A percentile compares a stretch with the other conserved stretches of the same genome.
Evolutionary conservation across 1,140 invertebrate species (phyloP).

Genomic region (Orius insidiosus): DNA sequence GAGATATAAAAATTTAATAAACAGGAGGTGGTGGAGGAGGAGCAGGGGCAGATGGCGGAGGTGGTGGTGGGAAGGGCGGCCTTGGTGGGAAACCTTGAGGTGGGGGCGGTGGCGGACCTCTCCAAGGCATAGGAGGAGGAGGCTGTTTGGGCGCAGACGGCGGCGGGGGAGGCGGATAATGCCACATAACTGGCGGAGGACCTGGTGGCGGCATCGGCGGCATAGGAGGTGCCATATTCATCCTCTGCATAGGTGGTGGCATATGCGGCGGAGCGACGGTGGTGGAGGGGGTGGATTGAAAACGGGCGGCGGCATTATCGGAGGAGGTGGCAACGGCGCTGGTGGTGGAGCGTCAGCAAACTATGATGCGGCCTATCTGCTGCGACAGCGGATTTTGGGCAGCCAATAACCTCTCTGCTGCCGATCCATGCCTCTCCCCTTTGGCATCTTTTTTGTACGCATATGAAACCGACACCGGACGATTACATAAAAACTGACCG

Average conservation of each 20-base stretch:
- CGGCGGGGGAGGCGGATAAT: constrained; percentile 18
- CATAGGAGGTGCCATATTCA: too few species aligned
- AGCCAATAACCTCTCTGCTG: constrained; percentile 88
- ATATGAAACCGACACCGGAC: too few species aligned
- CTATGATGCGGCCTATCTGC: constrained; percentile 85
- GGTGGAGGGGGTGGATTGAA: constrained; percentile 41
- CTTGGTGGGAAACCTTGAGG: too few species aligned
- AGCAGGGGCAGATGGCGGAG: neutral
- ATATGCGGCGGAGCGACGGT: too few species aligned
- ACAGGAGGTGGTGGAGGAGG: constrained; percentile 2
- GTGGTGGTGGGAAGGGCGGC: constrained; percentile 1
- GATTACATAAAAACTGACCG: constrained; percentile 95
- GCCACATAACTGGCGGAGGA: constrained; percentile 25
- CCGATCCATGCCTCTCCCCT: constrained; percentile 95
- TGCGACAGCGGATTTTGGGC: constrained; percentile 95
- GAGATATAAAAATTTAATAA: constrained; percentile 6
- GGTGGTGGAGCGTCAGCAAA: constrained; percentile 96
- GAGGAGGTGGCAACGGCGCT: constrained; percentile 33
- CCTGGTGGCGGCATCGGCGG: constrained; percentile 26
- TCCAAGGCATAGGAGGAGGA: neutral
- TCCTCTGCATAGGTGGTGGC: too few species aligned
- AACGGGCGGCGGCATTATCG: constrained; percentile 31
- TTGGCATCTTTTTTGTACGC: constrained; percentile 99
- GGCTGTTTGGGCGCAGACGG: constrained; percentile 13
- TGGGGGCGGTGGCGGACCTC: constrained; percentile 1